Conservation (phyloP, 1,140 invertebrate genomes). For the Brachionus rubens region DNA sequence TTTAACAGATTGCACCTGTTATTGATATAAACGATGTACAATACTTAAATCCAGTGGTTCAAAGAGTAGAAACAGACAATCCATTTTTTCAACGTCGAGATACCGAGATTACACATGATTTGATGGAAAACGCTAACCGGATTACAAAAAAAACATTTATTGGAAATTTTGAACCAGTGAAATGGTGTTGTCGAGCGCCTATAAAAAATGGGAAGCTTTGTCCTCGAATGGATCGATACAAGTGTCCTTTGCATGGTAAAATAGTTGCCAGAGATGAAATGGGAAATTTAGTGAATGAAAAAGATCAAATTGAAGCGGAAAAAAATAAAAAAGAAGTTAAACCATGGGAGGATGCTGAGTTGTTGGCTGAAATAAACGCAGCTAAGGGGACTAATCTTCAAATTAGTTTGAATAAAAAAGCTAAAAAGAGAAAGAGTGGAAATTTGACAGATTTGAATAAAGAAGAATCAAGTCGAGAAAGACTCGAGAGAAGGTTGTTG, state of each 20-base stretch:
- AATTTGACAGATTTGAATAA: constrained; percentile 58
- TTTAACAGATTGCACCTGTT: not conserved
- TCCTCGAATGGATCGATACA: constrained; percentile 65
- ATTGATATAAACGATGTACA: not conserved
- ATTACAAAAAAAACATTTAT: constrained; percentile 16
- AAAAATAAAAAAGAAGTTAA: constrained; percentile 51
- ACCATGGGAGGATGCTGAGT: constrained; percentile 66
- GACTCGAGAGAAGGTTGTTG: constrained; percentile 57
- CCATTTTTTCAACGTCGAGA: constrained; percentile 28
- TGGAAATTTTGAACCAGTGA: constrained; percentile 47
- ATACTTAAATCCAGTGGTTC: not conserved
- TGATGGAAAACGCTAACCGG: not conserved
- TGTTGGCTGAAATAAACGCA: constrained; percentile 63
- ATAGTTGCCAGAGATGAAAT: constrained; percentile 64
- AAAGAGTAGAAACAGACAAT: constrained; percentile 26
- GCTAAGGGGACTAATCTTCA: constrained; percentile 57
- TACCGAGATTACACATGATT: not conserved
- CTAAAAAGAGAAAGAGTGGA: constrained; percentile 52
- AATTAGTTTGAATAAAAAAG: constrained; percentile 47
- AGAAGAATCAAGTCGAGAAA: constrained; percentile 53
- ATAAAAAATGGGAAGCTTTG: constrained; percentile 66
- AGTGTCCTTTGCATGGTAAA: constrained; percentile 69
- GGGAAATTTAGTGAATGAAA: constrained; percentile 59
- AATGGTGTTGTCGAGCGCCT: constrained; percentile 65
- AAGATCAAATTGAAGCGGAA: constrained; percentile 53